Percentiles rank a stretch among this genome's conserved stretches.
These are phyloP conservation scores for Paralichthys olivaceus DNA, from an alignment of 2,113 vertebrate genomes.

Conservation along the genomic window DNA sequence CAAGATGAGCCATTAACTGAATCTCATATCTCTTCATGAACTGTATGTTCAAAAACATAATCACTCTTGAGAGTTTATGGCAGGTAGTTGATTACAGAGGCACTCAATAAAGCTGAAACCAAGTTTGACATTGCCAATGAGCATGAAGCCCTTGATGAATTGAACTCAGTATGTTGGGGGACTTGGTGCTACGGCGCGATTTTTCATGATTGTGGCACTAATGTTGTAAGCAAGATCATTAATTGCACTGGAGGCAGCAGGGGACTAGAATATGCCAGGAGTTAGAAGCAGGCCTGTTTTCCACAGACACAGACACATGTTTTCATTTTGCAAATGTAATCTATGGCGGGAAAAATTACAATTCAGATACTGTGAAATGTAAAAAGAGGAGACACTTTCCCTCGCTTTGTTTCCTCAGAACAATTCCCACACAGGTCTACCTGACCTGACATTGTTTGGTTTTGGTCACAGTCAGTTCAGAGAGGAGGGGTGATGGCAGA, in stretches of 20 bases:
- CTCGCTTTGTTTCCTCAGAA: neutral
- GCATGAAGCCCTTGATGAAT: slow-evolving; percentile 63
- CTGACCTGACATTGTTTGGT: neutral
- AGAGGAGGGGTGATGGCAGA: slow-evolving; percentile 14
- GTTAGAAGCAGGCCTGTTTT: slow-evolving; percentile 13
- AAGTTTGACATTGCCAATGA: slow-evolving; percentile 63
- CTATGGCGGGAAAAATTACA: slow-evolving; percentile 12
- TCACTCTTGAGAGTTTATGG: slow-evolving; percentile 34
- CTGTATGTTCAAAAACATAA: slow-evolving; percentile 20
- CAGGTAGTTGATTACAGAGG: slow-evolving; percentile 55
- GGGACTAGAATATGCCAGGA: slow-evolving; percentile 32
- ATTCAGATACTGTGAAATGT: neutral
- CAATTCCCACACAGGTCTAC: neutral
- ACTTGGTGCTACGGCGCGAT: slow-evolving; percentile 41
- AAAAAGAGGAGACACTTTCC: slow-evolving; percentile 2
- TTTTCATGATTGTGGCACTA: slow-evolving; percentile 65
- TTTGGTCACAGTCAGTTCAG: slow-evolving; percentile 22
- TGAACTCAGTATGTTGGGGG: slow-evolving; percentile 55
- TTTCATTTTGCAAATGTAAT: slow-evolving; percentile 26
- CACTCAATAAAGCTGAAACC: slow-evolving; percentile 53
- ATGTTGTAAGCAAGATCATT: slow-evolving; percentile 71
- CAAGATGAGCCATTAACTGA: slow-evolving; percentile 23
- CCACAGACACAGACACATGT: neutral
- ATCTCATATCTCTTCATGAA: slow-evolving; percentile 26
- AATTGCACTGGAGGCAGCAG: slow-evolving; percentile 44